Percentiles rank a stretch among this genome's conserved stretches.
Evolutionary conservation across 2,797 vertebrate species (phyloP).

Genomic region (Podarcis lilfordi): DNA sequence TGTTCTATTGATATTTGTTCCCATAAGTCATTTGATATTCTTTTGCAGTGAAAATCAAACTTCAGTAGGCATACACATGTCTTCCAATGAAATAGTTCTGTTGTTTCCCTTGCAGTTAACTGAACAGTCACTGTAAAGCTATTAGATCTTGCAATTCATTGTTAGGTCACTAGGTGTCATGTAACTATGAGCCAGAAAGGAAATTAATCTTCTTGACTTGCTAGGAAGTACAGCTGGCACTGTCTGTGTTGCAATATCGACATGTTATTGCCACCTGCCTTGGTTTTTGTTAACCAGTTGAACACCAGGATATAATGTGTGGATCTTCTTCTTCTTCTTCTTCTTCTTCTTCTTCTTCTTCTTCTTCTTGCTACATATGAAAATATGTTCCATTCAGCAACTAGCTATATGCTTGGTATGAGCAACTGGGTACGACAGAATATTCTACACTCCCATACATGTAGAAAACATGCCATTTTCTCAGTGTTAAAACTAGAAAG

Average conservation of each 20-base stretch:
- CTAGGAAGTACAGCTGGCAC: background rate
- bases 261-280: background rate
- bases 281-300: conserved; percentile 46
- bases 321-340: conserved; percentile 11
- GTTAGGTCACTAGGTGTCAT: conserved; percentile 63
- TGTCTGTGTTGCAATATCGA: background rate
- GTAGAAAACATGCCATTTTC: too few species aligned
- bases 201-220: background rate
- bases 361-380: conserved; percentile 14
- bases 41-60: background rate
- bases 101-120: fast-evolving
- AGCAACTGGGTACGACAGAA: background rate
- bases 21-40: background rate
- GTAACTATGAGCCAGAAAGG: conserved; percentile 46
- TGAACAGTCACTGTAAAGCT: fast-evolving
- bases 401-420: conserved; percentile 13
- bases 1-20: background rate
- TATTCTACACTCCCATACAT: background rate
- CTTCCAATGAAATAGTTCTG: too few species aligned
- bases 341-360: conserved; percentile 12
- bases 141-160: conserved; percentile 22
- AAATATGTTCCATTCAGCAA: conserved; percentile 37
- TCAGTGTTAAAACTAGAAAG: background rate
- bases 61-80: background rate
- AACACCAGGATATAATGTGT: conserved; percentile 29